Evolutionary conservation across 2,113 vertebrate species (phyloP).

Genomic region (Zosterops japonicus): DNA sequence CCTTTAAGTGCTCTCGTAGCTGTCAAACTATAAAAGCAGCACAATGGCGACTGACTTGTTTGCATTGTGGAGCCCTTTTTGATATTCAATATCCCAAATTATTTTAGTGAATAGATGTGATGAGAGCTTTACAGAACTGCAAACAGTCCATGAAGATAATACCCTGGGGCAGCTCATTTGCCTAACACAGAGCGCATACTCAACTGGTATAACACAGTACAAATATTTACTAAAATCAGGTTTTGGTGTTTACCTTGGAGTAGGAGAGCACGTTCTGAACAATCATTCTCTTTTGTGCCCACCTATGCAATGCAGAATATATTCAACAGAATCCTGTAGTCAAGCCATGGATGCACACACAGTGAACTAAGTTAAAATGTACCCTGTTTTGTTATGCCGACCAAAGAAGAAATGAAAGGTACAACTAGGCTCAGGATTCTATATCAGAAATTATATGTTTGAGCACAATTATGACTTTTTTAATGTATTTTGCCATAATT

Average conservation of each 20-base stretch:
- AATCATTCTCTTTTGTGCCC: not conserved
- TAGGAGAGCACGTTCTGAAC: not conserved
- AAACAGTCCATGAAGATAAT: not conserved
- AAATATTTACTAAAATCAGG: constrained; percentile 5
- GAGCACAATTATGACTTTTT: not conserved
- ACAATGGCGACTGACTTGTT: not conserved
- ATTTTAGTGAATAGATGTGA: not conserved
- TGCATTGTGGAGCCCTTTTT: not conserved
- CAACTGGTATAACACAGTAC: not conserved
- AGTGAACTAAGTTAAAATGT: not conserved
- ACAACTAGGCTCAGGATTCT: not conserved
- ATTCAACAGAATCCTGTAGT: not conserved
- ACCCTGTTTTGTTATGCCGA: not conserved
- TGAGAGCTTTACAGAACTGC: not conserved
- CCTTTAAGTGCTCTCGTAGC: not conserved
- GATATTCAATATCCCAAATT: not conserved
- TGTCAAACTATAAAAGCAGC: not conserved
- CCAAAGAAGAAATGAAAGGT: not conserved
- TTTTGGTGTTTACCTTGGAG: constrained; percentile 10
- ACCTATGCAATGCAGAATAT: not conserved
- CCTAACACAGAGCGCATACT: not conserved
- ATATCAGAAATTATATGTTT: not conserved
- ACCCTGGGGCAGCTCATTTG: not conserved
- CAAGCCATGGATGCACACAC: not conserved
- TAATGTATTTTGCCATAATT: not conserved